Percentiles rank a stretch among this genome's conserved stretches.
Evolutionary conservation across 1,140 invertebrate species (phyloP).

Genomic region (Sycophaga agraensis): DNA sequence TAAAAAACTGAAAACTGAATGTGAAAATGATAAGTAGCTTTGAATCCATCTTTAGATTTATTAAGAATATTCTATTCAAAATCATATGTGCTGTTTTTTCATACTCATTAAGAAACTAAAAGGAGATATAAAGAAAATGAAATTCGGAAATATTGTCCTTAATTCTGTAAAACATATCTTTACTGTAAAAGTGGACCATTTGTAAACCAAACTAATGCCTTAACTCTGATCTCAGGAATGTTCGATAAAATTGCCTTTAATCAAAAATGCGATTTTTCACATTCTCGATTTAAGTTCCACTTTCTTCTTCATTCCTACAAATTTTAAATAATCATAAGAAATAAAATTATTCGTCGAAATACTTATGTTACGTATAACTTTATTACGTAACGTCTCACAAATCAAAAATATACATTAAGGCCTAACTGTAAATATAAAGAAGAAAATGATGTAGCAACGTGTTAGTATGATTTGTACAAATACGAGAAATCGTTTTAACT

Average conservation of each 20-base stretch:
- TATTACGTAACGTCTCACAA: neutral
- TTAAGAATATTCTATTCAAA: too few species aligned
- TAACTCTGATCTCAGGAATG: constrained; percentile 28
- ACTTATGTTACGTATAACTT: neutral
- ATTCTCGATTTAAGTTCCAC: constrained; percentile 6
- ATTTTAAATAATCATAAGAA: neutral
- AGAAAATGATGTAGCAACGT: neutral
- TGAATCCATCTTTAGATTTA: too few species aligned
- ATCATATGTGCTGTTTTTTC: too few species aligned
- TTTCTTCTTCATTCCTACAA: neutral
- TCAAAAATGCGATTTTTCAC: constrained; percentile 10
- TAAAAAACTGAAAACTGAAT: too few species aligned
- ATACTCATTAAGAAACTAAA: too few species aligned
- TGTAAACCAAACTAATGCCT: constrained; percentile 24
- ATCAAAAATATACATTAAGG: constrained; percentile 14
- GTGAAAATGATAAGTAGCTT: too few species aligned
- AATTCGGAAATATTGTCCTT: neutral
- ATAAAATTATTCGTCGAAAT: neutral
- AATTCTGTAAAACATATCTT: constrained; percentile 1
- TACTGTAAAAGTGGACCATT: constrained; percentile 7
- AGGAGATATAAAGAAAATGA: too few species aligned
- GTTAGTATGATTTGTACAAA: neutral
- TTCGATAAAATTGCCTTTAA: constrained; percentile 25
- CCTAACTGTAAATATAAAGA: constrained; percentile 18
- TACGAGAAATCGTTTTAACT: neutral